Conservation (phyloP, 2,797 vertebrate genomes). For the Mormyrops attenuatus region DNA sequence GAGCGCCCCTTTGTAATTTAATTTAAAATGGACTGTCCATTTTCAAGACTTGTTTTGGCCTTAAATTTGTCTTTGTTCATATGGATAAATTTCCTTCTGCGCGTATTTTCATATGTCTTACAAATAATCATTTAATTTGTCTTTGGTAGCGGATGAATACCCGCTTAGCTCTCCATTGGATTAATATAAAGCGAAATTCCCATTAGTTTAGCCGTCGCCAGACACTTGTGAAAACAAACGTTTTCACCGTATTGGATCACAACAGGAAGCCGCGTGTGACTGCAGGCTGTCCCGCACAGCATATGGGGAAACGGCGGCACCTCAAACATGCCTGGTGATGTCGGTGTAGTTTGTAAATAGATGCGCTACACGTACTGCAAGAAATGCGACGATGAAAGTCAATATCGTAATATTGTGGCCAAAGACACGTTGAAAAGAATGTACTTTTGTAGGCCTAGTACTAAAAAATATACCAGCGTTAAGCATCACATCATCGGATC, state of each 20-base stretch:
- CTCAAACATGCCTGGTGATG: not conserved
- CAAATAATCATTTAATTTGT: not conserved
- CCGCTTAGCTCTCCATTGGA: not conserved
- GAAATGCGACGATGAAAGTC: not conserved
- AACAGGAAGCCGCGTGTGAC: slow-evolving; percentile 29
- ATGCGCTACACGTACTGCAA: not conserved
- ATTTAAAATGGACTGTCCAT: slow-evolving; percentile 41
- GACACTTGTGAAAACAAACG: slow-evolving; percentile 70
- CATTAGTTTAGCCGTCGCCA: slow-evolving; percentile 48
- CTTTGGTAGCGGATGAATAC: not conserved
- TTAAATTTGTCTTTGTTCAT: not conserved
- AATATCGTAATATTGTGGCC: not conserved
- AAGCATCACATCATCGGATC: not conserved
- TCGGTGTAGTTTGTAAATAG: not conserved
- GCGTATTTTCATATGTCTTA: not conserved
- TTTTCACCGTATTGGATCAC: slow-evolving; percentile 36
- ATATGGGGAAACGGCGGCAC: slow-evolving; percentile 21
- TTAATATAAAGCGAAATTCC: slow-evolving; percentile 40
- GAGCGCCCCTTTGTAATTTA: slow-evolving; percentile 48
- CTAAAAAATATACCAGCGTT: not conserved
- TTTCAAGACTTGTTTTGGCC: slow-evolving; percentile 20
- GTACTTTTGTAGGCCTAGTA: not conserved
- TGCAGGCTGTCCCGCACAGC: slow-evolving; percentile 32
- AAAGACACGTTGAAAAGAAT: not conserved
- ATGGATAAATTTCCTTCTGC: not conserved